Percentiles rank a stretch among this genome's conserved stretches.
phyloP scores from a whole-genome alignment of 2,113 vertebrate species.

The Atlantisia rogersi region DNA sequence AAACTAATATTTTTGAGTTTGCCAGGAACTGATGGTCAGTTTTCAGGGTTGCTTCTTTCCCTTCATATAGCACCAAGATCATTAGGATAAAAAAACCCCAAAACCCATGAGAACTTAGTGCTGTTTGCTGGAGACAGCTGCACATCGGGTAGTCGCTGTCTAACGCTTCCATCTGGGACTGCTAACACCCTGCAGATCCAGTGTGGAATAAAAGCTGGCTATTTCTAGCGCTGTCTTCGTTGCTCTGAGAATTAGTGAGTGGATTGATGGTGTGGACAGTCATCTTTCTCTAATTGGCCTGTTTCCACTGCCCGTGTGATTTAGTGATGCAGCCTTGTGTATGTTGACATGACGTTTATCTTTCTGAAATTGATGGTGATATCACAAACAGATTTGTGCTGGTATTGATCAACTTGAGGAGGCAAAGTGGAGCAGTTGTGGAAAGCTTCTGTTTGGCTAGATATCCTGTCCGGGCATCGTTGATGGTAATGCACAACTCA shows the following conservation, averaged over 20 bases:
- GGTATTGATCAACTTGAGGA: neutral
- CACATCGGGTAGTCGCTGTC: neutral
- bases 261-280: neutral
- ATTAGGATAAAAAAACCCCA: neutral
- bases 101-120: neutral
- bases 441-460: slow-evolving; percentile 6
- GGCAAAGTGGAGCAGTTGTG: neutral
- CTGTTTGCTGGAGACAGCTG: neutral
- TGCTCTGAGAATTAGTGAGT: neutral
- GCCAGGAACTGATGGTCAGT: neutral
- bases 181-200: neutral
- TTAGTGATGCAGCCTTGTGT: neutral
- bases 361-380: slow-evolving; percentile 4
- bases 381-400: slow-evolving; percentile 9
- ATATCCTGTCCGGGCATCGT: neutral
- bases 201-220: neutral
- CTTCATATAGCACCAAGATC: neutral
- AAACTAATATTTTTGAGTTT: neutral
- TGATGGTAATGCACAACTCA: neutral
- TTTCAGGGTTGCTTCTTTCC: neutral
- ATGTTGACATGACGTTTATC: slow-evolving; percentile 5
- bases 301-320: neutral
- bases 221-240: neutral
- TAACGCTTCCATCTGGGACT: slow-evolving; percentile 11
- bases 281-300: neutral